Evolutionary conservation across 2,113 vertebrate genomes (phyloP).

Genomic region (Mastomys natalensis): DNA sequence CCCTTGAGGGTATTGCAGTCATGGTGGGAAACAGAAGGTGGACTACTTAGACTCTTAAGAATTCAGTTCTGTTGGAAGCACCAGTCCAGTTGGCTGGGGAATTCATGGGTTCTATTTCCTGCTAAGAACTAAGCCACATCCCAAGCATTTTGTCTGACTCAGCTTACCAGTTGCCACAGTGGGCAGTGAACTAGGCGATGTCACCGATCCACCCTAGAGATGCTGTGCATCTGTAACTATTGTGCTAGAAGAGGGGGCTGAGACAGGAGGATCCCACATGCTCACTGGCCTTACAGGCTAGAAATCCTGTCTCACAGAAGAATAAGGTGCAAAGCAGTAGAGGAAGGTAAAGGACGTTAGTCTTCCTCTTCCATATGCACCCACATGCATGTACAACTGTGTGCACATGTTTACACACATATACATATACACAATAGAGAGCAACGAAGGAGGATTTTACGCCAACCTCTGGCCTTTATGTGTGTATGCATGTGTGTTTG

Average conservation of each 20-base stretch:
- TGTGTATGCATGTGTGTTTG: not conserved
- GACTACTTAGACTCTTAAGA: not conserved
- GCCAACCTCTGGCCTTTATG: not conserved
- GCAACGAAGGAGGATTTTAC: not conserved
- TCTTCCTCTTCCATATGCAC: not conserved
- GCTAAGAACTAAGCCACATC: fast-evolving
- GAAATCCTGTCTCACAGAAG: not conserved
- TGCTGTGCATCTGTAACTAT: not conserved
- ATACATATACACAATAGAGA: not conserved
- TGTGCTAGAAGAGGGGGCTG: not conserved
- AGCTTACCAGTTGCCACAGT: not conserved
- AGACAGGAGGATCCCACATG: not conserved
- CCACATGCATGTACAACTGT: not conserved
- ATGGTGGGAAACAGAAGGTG: not conserved
- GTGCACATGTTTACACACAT: not conserved
- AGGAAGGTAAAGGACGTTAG: not conserved
- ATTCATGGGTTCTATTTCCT: too few species aligned
- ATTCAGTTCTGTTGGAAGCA: too few species aligned
- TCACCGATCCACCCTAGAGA: not conserved
- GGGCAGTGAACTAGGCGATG: not conserved
- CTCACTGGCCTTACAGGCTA: not conserved
- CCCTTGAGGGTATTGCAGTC: not conserved
- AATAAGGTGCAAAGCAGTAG: not conserved
- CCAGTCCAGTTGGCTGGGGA: not conserved
- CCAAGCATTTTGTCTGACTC: not conserved